Evolutionary conservation across 2,888 invertebrate genomes (phyloP).

Genomic region (Spatulosminthurus flaviceps): DNA sequence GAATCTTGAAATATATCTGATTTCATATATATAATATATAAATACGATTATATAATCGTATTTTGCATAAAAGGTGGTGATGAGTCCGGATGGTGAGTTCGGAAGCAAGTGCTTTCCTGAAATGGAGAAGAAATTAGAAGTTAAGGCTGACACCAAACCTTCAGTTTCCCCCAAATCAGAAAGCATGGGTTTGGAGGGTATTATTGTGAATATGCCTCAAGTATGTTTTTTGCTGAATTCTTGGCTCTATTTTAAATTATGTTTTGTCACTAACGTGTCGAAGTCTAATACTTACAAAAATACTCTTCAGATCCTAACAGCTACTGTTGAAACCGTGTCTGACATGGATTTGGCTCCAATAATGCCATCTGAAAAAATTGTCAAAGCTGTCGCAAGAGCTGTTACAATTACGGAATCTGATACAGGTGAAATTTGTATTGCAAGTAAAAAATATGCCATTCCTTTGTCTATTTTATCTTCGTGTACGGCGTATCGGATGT

Average conservation of each 20-base stretch:
- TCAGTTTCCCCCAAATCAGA: conserved; percentile 72
- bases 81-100: conserved; percentile 62
- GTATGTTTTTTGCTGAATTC: too few relatives aligned
- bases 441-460: too few relatives aligned
- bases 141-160: conserved; percentile 56
- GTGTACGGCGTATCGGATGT: too few relatives aligned
- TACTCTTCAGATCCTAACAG: conserved; percentile 83
- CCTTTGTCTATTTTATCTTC: too few relatives aligned
- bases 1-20: too few relatives aligned
- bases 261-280: background rate
- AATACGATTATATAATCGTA: background rate
- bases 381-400: conserved; percentile 82
- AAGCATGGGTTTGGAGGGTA: conserved; percentile 82
- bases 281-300: background rate
- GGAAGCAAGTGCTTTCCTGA: conserved; percentile 69
- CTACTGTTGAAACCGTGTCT: conserved; percentile 92
- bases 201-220: conserved; percentile 91
- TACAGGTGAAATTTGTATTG: conserved; percentile 75
- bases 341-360: conserved; percentile 89
- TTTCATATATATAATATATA: too few relatives aligned
- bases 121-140: conserved; percentile 71
- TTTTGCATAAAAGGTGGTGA: conserved; percentile 48
- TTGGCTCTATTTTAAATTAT: conserved; percentile 59
- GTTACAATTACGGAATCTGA: conserved; percentile 89
- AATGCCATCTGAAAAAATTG: conserved; percentile 77